Base-by-base conservation (phyloP, 1,140 invertebrate species). In the Venturia canescens region DNA sequence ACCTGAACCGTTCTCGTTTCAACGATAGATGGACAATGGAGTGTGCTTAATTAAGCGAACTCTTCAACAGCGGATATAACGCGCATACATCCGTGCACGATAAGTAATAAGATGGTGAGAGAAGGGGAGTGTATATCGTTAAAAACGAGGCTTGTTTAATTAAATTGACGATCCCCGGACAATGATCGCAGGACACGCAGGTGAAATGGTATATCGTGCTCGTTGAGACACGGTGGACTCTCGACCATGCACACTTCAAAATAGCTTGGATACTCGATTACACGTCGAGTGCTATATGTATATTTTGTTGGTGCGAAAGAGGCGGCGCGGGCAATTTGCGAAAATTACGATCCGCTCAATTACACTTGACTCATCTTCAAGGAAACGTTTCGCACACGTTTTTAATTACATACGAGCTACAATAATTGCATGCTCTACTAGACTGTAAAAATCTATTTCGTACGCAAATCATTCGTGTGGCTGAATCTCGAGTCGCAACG, bases 181-280 rank as follows among this genome's bases (percentile, higher is more conserved):
- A 29, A 84, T 70, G 60, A 74, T 80, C 81, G n/a, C 63, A 48
- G 31, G 60, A 79, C 85, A 84, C 81, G 85, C 85, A 84, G 48
- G 69, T 44, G 71, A 82, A 83, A 80, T 77, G 67, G 79, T 77
- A 79, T 74, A 84, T 72, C 60, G 75, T 74, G 79, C 81, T 78
- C 80, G 72, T 75, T 80, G 79, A 78, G 72, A 81, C 44, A 69
- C 5, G 27, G 13, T 31, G 21, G 29, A 69, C 60, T 31, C 6
- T 29, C 21, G 26, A 21, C 50, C 9, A 76, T 38, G 72, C 26
- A 57, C 50, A 57, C 34, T 9, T 29, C 50, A 53, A 53, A 53
- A 66, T 26, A 76, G 18, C 75, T 21, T 3, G 21, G 57, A 77
- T 77, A 77, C 57, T 77, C 26, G 16, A 44, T 77, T 77, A 77